phyloP scores from a whole-genome alignment of 1,140 invertebrate species.

The Campoletis sonorensis region DNA sequence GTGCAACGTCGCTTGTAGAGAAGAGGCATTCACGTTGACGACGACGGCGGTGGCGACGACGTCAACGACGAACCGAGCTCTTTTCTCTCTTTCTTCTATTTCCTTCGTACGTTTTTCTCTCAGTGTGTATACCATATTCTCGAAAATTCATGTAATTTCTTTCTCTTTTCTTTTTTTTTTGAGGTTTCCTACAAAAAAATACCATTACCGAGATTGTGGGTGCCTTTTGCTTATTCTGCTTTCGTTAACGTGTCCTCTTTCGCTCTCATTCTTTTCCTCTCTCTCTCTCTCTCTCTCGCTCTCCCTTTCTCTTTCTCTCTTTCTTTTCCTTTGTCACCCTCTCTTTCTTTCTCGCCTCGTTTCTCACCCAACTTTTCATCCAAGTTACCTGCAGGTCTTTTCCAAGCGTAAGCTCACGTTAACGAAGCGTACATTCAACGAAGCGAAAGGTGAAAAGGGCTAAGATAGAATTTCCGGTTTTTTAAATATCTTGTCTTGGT shows the following conservation, averaged over 20 bases:
- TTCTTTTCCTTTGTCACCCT: constrained; percentile 3
- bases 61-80: not conserved
- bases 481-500: not conserved
- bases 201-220: constrained; percentile 60
- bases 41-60: constrained; percentile 45
- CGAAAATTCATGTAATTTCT: constrained; percentile 44
- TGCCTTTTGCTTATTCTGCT: constrained; percentile 55
- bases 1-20: not conserved
- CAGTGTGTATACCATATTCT: constrained; percentile 13
- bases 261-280: constrained; percentile 22
- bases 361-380: constrained; percentile 4
- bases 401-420: constrained; percentile 11
- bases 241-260: constrained; percentile 55
- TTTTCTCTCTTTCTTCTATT: constrained; percentile 25
- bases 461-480: not conserved
- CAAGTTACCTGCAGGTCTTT: not conserved
- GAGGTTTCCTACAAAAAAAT: constrained; percentile 41
- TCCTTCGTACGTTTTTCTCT: constrained; percentile 1
- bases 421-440: constrained; percentile 38
- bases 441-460: constrained; percentile 1
- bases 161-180: no score
- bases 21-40: constrained; percentile 41
- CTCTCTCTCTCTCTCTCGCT: not conserved
- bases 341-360: not conserved
- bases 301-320: constrained; percentile 17